phyloP scores from a whole-genome alignment of 2,888 invertebrate genomes.

The Notodonta ziczac region DNA sequence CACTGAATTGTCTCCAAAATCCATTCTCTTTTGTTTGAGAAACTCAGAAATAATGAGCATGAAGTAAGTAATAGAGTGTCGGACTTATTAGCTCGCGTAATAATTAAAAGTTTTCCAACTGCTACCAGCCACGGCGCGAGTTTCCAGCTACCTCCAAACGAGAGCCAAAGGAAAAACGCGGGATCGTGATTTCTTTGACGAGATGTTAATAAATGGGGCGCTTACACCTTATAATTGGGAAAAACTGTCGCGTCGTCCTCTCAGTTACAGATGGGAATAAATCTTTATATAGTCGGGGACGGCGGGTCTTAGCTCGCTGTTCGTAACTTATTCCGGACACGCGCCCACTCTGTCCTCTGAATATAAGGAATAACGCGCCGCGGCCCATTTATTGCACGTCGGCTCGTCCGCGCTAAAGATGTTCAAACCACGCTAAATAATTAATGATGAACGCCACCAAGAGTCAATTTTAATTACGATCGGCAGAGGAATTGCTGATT shows the following conservation, averaged over 20 bases:
- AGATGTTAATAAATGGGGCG: slow-evolving; percentile 80
- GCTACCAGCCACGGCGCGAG: slow-evolving; percentile 29
- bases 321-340: slow-evolving; percentile 75
- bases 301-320: slow-evolving; percentile 48
- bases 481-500: slow-evolving; percentile 32
- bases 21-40: not conserved
- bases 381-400: slow-evolving; percentile 76
- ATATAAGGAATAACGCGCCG: slow-evolving; percentile 76
- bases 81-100: slow-evolving; percentile 38
- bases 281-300: slow-evolving; percentile 81
- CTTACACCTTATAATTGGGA: slow-evolving; percentile 82
- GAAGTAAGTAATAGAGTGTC: slow-evolving; percentile 23
- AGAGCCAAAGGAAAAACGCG: slow-evolving; percentile 36
- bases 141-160: slow-evolving; percentile 18
- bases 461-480: slow-evolving; percentile 73
- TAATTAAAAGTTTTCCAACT: slow-evolving; percentile 49
- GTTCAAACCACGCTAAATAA: slow-evolving; percentile 75
- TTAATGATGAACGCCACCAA: slow-evolving; percentile 69
- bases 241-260: slow-evolving; percentile 81
- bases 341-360: slow-evolving; percentile 77
- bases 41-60: slow-evolving; percentile 11
- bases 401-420: slow-evolving; percentile 60
- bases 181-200: slow-evolving; percentile 74
- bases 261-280: slow-evolving; percentile 83
- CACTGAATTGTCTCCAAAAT: too few relatives aligned